phyloP scores from a whole-genome alignment of 2,888 invertebrate species.

The Diaprepes abbreviatus region DNA sequence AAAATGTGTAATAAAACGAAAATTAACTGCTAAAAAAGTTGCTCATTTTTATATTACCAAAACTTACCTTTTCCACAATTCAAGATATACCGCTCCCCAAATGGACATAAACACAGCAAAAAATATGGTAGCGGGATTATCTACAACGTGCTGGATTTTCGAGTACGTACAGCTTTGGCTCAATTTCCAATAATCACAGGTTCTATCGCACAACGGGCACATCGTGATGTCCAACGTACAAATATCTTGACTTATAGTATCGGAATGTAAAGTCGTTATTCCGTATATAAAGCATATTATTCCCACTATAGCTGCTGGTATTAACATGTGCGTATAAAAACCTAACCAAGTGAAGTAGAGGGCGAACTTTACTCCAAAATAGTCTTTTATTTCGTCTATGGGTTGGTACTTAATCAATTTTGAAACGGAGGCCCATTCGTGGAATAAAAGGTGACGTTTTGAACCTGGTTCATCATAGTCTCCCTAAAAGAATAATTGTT shows the following conservation, averaged over 20 bases:
- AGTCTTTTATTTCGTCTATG: constrained; percentile 81
- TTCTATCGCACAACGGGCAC: constrained; percentile 86
- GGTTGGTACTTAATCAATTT: constrained; percentile 83
- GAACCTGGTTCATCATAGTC: constrained; percentile 69
- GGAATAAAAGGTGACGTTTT: constrained; percentile 72
- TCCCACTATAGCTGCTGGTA: constrained; percentile 80
- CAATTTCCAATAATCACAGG: constrained; percentile 82
- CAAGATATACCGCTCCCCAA: constrained; percentile 85
- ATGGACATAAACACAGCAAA: constrained; percentile 88
- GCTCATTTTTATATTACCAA: too few species aligned
- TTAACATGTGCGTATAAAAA: constrained; percentile 87
- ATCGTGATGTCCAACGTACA: constrained; percentile 76
- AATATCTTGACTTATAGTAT: constrained; percentile 72
- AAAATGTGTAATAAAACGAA: too few species aligned
- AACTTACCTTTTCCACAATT: constrained; percentile 81
- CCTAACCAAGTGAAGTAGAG: constrained; percentile 90
- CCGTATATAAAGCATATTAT: constrained; percentile 77
- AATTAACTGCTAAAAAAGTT: too few species aligned
- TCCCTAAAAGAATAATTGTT: constrained; percentile 72
- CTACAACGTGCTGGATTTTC: constrained; percentile 82
- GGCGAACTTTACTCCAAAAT: constrained; percentile 83
- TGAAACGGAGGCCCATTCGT: constrained; percentile 79
- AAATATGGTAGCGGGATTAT: constrained; percentile 83
- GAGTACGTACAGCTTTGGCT: constrained; percentile 80
- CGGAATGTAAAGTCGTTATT: constrained; percentile 67